Percentiles rank a stretch among this genome's conserved stretches.
Evolutionary conservation across 2,797 vertebrate genomes (phyloP).

Genomic region (Merluccius polli): DNA sequence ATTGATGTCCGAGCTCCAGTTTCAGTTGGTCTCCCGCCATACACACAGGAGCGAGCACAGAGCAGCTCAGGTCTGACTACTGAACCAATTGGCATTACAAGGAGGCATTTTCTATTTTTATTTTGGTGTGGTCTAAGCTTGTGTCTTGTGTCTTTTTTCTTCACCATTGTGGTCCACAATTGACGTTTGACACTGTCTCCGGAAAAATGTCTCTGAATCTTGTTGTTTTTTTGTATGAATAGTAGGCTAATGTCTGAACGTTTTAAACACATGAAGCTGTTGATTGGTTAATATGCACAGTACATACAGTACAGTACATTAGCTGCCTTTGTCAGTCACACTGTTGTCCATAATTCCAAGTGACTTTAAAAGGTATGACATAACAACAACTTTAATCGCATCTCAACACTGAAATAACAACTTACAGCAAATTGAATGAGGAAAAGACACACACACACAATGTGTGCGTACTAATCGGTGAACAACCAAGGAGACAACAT

Average conservation of each 20-base stretch:
- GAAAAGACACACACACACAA: not conserved
- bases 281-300: not conserved
- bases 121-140: not conserved
- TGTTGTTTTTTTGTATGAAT: not conserved
- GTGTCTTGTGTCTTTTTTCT: not conserved
- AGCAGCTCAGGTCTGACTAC: not conserved
- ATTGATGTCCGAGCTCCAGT: conserved; percentile 59
- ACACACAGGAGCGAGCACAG: conserved; percentile 10
- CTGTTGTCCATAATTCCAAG: not conserved
- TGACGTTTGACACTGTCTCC: not conserved
- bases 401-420: not conserved
- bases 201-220: not conserved
- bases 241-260: not conserved
- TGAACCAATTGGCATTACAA: not conserved
- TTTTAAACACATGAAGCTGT: not conserved
- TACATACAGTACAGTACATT: not conserved
- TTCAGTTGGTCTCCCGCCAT: conserved; percentile 32
- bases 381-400: not conserved
- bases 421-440: not conserved
- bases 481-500: not conserved
- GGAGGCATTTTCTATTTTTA: not conserved
- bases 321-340: not conserved
- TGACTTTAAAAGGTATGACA: no score
- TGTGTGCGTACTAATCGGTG: not conserved
- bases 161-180: not conserved